These are phyloP conservation scores for Cherax destructor DNA, from an alignment of 1,140 invertebrate species.

Conservation along the genomic window DNA sequence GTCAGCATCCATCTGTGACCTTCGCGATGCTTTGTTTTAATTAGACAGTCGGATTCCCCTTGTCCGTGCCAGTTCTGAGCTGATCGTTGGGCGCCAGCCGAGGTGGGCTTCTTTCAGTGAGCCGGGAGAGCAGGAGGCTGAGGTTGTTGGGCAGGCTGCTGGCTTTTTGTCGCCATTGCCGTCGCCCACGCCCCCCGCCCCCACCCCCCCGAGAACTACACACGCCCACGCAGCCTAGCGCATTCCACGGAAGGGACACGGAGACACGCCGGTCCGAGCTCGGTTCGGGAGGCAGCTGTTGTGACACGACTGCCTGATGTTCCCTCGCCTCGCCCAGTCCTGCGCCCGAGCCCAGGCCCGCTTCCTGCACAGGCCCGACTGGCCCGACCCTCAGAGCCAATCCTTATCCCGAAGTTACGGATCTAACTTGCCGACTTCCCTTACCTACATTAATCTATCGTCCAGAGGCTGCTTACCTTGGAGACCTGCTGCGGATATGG, in stretches of 20 bases:
- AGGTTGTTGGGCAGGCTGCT: too few relatives aligned
- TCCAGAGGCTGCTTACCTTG: conserved; percentile 1
- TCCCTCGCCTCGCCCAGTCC: background rate
- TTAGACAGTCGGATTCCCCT: conserved; percentile 72
- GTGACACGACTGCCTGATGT: too few relatives aligned
- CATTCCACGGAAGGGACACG: too few relatives aligned
- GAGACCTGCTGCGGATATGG: background rate
- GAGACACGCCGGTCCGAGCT: too few relatives aligned
- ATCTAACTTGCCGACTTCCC: conserved; percentile 5
- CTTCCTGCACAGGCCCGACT: conserved; percentile 11
- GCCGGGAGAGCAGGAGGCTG: too few relatives aligned
- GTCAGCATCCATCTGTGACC: conserved; percentile 50
- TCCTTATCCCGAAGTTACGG: conserved; percentile 20
- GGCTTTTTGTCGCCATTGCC: too few relatives aligned
- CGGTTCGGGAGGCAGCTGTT: too few relatives aligned
- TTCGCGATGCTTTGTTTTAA: conserved; percentile 73
- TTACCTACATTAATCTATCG: conserved; percentile 3
- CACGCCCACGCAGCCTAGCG: too few relatives aligned
- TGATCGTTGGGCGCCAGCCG: conserved; percentile 43
- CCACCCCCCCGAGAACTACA: too few relatives aligned
- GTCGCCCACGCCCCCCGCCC: too few relatives aligned
- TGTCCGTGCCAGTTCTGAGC: conserved; percentile 73
- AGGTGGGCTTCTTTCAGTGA: background rate
- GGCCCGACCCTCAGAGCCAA: conserved; percentile 22
- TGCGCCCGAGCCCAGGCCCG: background rate